Evolutionary conservation across 2,888 invertebrate species (phyloP), one percentile per base, ranked within the genome.

Genomic region (Automeris io): DNA sequence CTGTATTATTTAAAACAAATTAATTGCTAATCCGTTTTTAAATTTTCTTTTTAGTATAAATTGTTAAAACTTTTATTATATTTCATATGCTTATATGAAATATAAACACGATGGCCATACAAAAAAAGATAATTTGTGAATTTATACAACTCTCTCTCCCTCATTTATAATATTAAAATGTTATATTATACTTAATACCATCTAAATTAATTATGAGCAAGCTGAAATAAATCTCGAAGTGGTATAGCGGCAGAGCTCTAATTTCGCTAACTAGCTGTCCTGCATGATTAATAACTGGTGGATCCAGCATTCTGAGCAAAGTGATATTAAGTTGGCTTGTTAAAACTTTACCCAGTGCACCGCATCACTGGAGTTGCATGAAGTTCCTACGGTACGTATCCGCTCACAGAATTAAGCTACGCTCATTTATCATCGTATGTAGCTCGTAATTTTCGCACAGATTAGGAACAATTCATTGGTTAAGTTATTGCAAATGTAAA

Each of bases 271-370:
- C 83, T 83, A 83, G 81, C 72, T 72, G 66, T 78, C 74, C 65
- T 77, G 78, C 72, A 80, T 83, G 85, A 86, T 85, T 85, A 83
- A 86, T 82, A 82, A 73, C 78, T 66, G 74, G 77, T 68, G 81
- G 76, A 79, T 81, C 74, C 78, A 73, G 79, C 75, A 79, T 81
- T 78, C 75, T 70, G 69, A 57, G 74, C 68, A 71, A 80, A 85
- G 81, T 83, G 86, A 85, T 83, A 86, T 85, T 83, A 85, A 86
- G 86, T 86, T 85, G 81, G 79, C 85, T 86, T 83, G 86, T 86
- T 86, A 86, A 83, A 86, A 86, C 83, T 85, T 85, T 74, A 71
- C 45, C 66, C 61, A 66, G 67, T 66, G 71, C 73, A 62, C 66
- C 62, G 76, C 73, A 72, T 61, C 61, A 74, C 73, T 74, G 64